A percentile compares a stretch with the other conserved stretches of the same genome.
These are phyloP conservation scores for Bombus pascuorum DNA, from an alignment of 1,140 invertebrate genomes.

Conservation along the genomic window DNA sequence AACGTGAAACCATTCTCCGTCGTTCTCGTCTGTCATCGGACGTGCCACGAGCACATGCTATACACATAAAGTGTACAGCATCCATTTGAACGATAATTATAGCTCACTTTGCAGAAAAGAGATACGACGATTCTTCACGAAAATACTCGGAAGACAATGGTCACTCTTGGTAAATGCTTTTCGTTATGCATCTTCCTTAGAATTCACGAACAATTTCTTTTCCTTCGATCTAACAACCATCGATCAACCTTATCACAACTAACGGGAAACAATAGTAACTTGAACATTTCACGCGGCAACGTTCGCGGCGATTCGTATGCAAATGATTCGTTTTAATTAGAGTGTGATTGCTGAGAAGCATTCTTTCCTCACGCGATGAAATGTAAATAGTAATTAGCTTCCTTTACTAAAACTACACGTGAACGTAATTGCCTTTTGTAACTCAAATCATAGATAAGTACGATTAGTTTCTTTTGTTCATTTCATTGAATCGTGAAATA, in stretches of 20 bases:
- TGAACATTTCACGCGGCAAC: not conserved
- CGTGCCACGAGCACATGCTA: constrained; percentile 41
- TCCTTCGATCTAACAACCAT: not conserved
- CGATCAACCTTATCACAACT: not conserved
- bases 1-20: constrained; percentile 10
- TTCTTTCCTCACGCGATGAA: not conserved
- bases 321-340: not conserved
- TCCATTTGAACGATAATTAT: constrained; percentile 58
- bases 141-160: constrained; percentile 52
- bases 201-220: not conserved
- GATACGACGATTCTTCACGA: constrained; percentile 43
- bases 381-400: not conserved
- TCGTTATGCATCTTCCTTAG: not conserved
- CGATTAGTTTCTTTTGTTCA: not conserved
- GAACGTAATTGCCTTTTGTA: not conserved
- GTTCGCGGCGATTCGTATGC: not conserved
- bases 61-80: constrained; percentile 55
- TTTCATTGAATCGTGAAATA: too few species aligned
- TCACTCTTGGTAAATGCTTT: constrained; percentile 5
- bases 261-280: not conserved
- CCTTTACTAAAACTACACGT: not conserved
- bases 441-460: not conserved
- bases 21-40: constrained; percentile 33
- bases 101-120: constrained; percentile 60
- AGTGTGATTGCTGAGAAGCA: not conserved